Conservation (phyloP, 1,140 invertebrate genomes). For the Dendroctonus valens region DNA sequence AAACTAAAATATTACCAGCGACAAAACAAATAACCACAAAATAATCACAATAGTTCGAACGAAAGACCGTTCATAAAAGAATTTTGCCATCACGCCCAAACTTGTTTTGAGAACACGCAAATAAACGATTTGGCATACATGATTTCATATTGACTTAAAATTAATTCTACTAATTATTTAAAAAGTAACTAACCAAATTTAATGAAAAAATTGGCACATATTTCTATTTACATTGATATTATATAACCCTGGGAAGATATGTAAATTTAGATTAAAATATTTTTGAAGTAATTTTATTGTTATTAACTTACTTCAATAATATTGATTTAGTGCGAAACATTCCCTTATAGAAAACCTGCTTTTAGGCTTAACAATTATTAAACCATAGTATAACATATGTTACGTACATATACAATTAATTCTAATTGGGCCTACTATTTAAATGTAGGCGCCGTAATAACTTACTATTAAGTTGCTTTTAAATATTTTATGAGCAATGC, state of each 20-base stretch:
- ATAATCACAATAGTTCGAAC: slow-evolving; percentile 22
- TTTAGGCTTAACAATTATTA: slow-evolving; percentile 21
- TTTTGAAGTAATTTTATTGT: slow-evolving; percentile 23
- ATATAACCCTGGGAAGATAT: slow-evolving; percentile 53
- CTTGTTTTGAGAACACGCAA: slow-evolving; percentile 10
- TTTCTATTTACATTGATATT: slow-evolving; percentile 41
- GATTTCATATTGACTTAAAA: slow-evolving; percentile 36
- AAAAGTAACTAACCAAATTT: slow-evolving; percentile 31
- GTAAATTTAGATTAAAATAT: slow-evolving; percentile 36
- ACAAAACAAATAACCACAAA: slow-evolving; percentile 29
- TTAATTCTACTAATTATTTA: slow-evolving; percentile 38
- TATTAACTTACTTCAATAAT: slow-evolving; percentile 24
- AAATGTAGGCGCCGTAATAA: neutral
- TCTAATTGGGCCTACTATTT: neutral
- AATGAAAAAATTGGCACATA: slow-evolving; percentile 49
- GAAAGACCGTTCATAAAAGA: slow-evolving; percentile 1
- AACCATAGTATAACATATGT: slow-evolving; percentile 22
- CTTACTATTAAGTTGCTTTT: slow-evolving; percentile 4
- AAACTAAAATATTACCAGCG: neutral
- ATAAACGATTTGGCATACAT: slow-evolving; percentile 28
- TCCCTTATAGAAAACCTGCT: slow-evolving; percentile 15
- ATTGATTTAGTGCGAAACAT: slow-evolving; percentile 20
- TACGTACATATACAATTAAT: slow-evolving; percentile 13
- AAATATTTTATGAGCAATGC: slow-evolving; percentile 3
- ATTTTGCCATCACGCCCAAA: slow-evolving; percentile 18